Conservation (phyloP, 2,888 invertebrate genomes). For the Tubulanus polymorphus region DNA sequence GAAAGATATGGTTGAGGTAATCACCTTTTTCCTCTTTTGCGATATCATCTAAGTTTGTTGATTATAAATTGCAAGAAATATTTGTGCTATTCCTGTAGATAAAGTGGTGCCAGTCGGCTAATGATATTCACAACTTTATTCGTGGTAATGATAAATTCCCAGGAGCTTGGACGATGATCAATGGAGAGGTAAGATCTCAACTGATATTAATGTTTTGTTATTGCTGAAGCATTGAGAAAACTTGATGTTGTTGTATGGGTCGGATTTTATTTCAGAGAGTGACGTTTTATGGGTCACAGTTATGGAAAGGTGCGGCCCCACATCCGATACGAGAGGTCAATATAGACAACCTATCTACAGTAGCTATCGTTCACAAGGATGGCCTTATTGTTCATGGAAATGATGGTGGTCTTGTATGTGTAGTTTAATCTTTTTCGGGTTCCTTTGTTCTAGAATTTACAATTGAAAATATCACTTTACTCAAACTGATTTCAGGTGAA, state of each 20-base stretch:
- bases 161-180: constrained; percentile 73
- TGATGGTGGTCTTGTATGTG: constrained; percentile 71
- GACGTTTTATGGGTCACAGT: constrained; percentile 71
- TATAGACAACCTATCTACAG: constrained; percentile 62
- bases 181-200: constrained; percentile 57
- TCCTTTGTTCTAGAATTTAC: too few relatives aligned
- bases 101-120: constrained; percentile 58
- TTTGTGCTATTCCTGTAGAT: constrained; percentile 26
- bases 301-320: constrained; percentile 61
- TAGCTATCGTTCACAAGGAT: constrained; percentile 70
- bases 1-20: constrained; percentile 76
- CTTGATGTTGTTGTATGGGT: neutral
- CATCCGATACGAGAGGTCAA: constrained; percentile 56
- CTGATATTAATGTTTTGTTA: neutral
- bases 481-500: constrained; percentile 69
- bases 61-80: neutral
- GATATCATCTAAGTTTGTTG: too few relatives aligned
- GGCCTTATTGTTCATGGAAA: constrained; percentile 78
- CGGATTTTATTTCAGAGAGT: constrained; percentile 54
- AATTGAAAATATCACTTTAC: too few relatives aligned
- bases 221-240: neutral
- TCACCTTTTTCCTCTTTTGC: neutral
- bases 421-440: too few relatives aligned
- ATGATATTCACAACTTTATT: constrained; percentile 86
- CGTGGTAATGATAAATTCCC: constrained; percentile 91